Percentiles rank a stretch among this genome's conserved stretches.
These are phyloP conservation scores for Drosophila sp. DNA, from an alignment of 1,140 invertebrate species.

Conservation along the genomic window DNA sequence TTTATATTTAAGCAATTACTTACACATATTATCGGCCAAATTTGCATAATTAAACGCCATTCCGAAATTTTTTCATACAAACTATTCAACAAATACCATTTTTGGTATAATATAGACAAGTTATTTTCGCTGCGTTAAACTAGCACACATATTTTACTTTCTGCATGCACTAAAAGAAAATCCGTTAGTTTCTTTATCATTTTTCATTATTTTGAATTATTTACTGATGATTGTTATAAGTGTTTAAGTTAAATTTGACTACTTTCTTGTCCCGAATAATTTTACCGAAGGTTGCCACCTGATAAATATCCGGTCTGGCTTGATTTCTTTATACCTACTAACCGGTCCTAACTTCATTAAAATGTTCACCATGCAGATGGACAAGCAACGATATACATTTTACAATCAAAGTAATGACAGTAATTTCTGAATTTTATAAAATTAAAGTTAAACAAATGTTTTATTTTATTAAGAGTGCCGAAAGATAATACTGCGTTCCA, in stretches of 20 bases:
- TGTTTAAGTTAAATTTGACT: conserved; percentile 15
- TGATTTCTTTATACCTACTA: no score
- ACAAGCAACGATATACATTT: no score
- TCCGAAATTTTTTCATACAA: conserved; percentile 19
- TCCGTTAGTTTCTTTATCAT: conserved; percentile 26
- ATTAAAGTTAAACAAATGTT: no score
- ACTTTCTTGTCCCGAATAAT: no score
- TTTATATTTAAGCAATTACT: conserved; percentile 32
- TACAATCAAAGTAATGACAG: no score
- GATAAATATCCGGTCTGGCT: no score
- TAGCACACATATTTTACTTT: conserved; percentile 8
- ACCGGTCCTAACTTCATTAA: no score
- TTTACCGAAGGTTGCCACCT: no score
- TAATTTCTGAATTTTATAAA: no score
- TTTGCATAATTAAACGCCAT: conserved; percentile 70
- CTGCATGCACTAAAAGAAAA: conserved; percentile 3
- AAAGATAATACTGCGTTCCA: conserved; percentile 15
- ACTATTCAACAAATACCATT: conserved; percentile 36
- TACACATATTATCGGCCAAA: conserved; percentile 76
- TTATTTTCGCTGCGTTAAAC: conserved; percentile 27
- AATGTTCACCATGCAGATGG: no score
- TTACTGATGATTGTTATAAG: not conserved
- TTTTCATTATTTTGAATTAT: conserved; percentile 22
- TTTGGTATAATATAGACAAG: conserved; percentile 22
- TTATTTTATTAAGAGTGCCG: no score